These are phyloP conservation scores for Harpagoxenus sublaevis DNA, from an alignment of 2,888 invertebrate genomes.

Conservation along the genomic window DNA sequence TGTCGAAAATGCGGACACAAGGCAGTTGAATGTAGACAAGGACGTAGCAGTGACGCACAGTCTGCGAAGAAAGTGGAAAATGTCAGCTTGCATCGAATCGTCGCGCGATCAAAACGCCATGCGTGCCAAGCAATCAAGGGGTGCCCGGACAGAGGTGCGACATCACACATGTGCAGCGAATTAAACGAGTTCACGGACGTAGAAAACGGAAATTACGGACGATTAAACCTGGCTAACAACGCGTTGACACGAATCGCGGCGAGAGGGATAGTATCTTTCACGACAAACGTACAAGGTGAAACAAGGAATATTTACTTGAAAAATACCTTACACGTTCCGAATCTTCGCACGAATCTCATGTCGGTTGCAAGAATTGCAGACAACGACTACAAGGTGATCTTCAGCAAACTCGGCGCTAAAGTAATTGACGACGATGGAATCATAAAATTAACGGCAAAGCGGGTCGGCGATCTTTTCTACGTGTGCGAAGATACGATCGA, in stretches of 20 bases:
- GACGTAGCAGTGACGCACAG: neutral
- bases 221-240: neutral
- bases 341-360: neutral
- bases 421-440: conserved; percentile 42
- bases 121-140: neutral
- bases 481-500: neutral
- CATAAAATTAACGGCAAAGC: conserved; percentile 21
- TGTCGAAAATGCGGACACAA: conserved; percentile 22
- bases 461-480: conserved; percentile 30
- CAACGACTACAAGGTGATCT: neutral
- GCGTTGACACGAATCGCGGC: neutral
- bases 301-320: neutral
- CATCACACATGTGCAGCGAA: neutral
- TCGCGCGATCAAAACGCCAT: neutral
- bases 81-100: neutral
- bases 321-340: neutral
- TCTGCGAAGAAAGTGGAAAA: neutral
- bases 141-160: neutral
- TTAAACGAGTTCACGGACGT: neutral
- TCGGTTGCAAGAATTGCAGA: neutral
- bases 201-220: neutral
- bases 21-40: neutral
- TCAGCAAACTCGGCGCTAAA: neutral
- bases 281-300: neutral
- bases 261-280: neutral